Conservation (phyloP, 1,140 invertebrate genomes). For the Panagrolaimus sp. region DNA sequence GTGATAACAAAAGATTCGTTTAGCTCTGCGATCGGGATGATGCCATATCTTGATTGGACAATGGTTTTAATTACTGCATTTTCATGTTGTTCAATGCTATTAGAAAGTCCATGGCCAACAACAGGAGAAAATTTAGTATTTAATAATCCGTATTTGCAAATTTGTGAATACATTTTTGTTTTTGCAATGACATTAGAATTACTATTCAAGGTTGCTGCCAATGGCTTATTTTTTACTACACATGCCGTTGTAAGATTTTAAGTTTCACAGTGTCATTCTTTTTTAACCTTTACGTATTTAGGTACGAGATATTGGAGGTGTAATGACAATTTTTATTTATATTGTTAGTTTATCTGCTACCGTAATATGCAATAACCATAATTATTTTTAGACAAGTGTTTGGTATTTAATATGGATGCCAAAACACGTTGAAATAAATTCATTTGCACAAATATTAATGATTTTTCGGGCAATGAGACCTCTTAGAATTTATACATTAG, state of each 20-base stretch:
- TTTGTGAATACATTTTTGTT: constrained; percentile 95
- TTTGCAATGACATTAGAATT: constrained; percentile 96
- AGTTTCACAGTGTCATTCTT: too few relatives aligned
- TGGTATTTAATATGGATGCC: constrained; percentile 98
- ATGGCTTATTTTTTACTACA: constrained; percentile 96
- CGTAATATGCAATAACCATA: too few relatives aligned
- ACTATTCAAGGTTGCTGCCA: constrained; percentile 88
- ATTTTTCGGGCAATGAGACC: constrained; percentile 90
- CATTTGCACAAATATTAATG: constrained; percentile 86
- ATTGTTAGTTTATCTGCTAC: constrained; percentile 68
- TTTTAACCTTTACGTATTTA: constrained; percentile 20
- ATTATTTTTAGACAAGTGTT: constrained; percentile 73
- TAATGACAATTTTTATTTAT: constrained; percentile 94
- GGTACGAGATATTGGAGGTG: constrained; percentile 79
- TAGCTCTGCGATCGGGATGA: constrained; percentile 80
- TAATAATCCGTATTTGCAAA: constrained; percentile 61
- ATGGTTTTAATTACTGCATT: constrained; percentile 97
- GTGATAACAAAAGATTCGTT: constrained; percentile 67
- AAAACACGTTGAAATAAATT: constrained; percentile 77
- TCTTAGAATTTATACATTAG: constrained; percentile 89
- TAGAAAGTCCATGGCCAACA: constrained; percentile 70
- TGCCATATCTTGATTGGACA: constrained; percentile 97
- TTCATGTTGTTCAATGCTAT: constrained; percentile 97
- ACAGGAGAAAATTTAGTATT: constrained; percentile 56
- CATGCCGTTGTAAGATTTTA: constrained; percentile 80